Evolutionary conservation across 2,797 vertebrate genomes (phyloP), one percentile per base, ranked within the genome.

Genomic region (Oophaga sylvatica): DNA sequence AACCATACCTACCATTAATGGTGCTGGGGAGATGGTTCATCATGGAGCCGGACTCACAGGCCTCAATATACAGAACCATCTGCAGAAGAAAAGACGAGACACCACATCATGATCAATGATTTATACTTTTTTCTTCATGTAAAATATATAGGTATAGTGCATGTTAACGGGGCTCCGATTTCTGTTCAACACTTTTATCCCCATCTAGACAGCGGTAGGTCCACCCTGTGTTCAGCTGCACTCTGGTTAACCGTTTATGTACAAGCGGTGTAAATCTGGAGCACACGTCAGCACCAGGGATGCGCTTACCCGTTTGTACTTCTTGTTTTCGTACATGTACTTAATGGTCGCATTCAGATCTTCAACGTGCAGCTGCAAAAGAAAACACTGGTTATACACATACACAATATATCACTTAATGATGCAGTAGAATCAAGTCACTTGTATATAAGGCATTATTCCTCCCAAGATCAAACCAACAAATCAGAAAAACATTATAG

Each of bases 11-110:
- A 99, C 98, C 97, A 15, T 98, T 91, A 84, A 99, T 96, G 91
- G 99, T 65, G 71, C 91, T 56, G 13, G 97, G 93, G 81, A 99
- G 94, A 26, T 96, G 65, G 20, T 90, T 95, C 98, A 99, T 99
- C 98, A 99, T 99, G 62, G 98, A 99, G 19, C 98, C 98, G 1
- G 98, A 99, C 88, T 99, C 98, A 1, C 98, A 99, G 0, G 98
- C 98, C 91, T 99, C 98, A 15, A 99, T 97, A 93, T 99, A 99
- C 80, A 99, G 96, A 90, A 99, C 98, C 97, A 99, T 96, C 98
- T 99, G 91, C 5, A 82, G 60, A 8, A 56, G 26, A 56, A 65
- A 56, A 68, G 16, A 59, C 41, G 26, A 17, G 57, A 60, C 9
- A 11, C 11, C 48, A 53, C 62, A 35, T 35, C 71, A 48, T 20